Evolutionary conservation across 2,888 invertebrate species (phyloP).

Genomic region (Neoitamus cyanurus): DNA sequence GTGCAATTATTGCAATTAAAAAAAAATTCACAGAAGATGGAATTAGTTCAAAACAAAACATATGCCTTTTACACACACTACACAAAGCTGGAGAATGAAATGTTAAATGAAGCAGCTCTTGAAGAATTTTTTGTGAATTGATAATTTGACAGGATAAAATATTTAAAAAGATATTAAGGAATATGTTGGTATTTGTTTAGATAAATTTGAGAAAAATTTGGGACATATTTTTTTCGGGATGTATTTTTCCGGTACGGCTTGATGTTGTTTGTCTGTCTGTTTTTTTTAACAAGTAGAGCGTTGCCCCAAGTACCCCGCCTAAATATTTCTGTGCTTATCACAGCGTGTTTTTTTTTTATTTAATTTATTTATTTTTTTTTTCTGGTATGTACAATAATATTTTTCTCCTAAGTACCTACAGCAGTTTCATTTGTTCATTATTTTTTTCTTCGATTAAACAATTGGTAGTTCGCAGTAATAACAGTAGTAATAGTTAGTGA

Average conservation of each 20-base stretch:
- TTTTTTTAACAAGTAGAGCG: not conserved
- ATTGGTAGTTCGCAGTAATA: not conserved
- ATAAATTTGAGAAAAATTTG: not conserved
- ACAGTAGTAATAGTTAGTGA: not conserved
- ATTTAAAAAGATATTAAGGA: not conserved
- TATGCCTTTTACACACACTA: too few species aligned
- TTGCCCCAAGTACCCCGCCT: not conserved
- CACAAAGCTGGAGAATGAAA: too few species aligned
- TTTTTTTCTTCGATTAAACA: not conserved
- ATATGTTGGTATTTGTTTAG: not conserved
- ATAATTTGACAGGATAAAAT: too few species aligned
- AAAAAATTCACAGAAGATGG: too few species aligned
- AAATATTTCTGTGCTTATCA: constrained; percentile 1
- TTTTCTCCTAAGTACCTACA: not conserved
- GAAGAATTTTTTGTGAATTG: too few species aligned
- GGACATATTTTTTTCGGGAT: not conserved
- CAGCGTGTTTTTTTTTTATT: not conserved
- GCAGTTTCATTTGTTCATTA: not conserved
- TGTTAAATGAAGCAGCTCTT: too few species aligned
- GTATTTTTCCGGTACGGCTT: not conserved
- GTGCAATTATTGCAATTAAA: too few species aligned
- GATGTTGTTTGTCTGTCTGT: not conserved
- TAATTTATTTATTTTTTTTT: not conserved
- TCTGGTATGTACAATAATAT: not conserved
- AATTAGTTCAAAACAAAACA: too few species aligned